Percentiles rank a stretch among this genome's conserved stretches.
Evolutionary conservation across 2,113 vertebrate species (phyloP).

Genomic region (Sinocyclocheilus grahami): DNA sequence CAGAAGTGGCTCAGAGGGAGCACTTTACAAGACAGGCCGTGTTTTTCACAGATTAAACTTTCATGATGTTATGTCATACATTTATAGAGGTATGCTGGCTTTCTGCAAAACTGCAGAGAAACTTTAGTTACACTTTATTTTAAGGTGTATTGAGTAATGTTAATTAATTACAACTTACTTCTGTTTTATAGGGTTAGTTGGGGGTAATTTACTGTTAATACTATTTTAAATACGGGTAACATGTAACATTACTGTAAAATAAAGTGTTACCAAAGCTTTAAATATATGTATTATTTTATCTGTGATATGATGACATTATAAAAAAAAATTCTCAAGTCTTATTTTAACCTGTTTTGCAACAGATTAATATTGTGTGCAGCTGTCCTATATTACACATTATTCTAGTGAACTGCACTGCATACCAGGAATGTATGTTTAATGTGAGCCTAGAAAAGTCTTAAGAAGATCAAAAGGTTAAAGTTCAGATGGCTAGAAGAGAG

Average conservation of each 20-base stretch:
- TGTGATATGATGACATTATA: background rate
- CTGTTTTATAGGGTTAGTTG: too few relatives aligned
- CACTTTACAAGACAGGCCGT: background rate
- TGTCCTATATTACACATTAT: background rate
- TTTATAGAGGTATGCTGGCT: background rate
- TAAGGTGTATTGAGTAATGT: too few relatives aligned
- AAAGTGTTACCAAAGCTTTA: too few relatives aligned
- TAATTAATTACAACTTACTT: too few relatives aligned
- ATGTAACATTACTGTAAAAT: too few relatives aligned
- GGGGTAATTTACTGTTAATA: too few relatives aligned
- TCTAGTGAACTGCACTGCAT: background rate
- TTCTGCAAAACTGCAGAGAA: background rate
- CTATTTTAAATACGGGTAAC: too few relatives aligned
- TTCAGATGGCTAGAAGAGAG: background rate
- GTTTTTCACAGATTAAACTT: background rate
- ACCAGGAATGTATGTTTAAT: background rate
- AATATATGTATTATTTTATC: background rate
- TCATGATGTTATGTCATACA: slow-evolving; percentile 1
- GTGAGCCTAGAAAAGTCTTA: background rate
- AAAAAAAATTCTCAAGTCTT: background rate
- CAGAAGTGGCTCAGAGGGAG: background rate
- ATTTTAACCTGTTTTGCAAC: background rate
- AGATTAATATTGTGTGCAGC: background rate
- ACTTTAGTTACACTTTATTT: too few relatives aligned
- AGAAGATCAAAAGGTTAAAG: background rate